Conservation (phyloP, 2,113 vertebrate genomes). For the Naja naja region DNA sequence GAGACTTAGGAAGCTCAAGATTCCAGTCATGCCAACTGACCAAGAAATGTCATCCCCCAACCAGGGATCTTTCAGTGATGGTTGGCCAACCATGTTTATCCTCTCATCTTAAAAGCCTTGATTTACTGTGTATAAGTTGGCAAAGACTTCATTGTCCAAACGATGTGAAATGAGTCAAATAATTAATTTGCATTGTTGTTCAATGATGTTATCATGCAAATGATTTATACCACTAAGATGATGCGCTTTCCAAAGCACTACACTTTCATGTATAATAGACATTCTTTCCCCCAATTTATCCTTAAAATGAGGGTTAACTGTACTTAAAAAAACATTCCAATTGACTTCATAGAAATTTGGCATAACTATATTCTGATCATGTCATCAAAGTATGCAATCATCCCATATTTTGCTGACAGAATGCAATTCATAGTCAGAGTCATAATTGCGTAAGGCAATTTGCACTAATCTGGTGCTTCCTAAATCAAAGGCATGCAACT, state of each 20-base stretch:
- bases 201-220: not conserved
- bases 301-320: not conserved
- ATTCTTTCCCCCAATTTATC: not conserved
- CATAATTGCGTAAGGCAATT: not conserved
- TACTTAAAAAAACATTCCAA: not conserved
- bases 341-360: not conserved
- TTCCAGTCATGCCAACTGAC: not conserved
- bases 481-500: not conserved
- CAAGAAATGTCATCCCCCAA: not conserved
- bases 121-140: not conserved
- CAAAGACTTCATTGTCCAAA: not conserved
- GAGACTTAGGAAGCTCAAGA: not conserved
- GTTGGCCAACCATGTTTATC: not conserved
- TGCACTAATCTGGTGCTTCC: not conserved
- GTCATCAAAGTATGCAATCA: not conserved
- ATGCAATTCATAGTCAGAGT: not conserved
- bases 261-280: not conserved
- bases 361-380: not conserved
- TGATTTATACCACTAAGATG: not conserved
- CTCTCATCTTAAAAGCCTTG: not conserved
- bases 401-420: not conserved
- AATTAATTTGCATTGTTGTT: not conserved
- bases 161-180: not conserved
- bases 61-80: not conserved
- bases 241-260: not conserved